A percentile compares a stretch with the other conserved stretches of the same genome.
Evolutionary conservation across 1,140 invertebrate genomes (phyloP).

Genomic region (Cotesia glomerata): DNA sequence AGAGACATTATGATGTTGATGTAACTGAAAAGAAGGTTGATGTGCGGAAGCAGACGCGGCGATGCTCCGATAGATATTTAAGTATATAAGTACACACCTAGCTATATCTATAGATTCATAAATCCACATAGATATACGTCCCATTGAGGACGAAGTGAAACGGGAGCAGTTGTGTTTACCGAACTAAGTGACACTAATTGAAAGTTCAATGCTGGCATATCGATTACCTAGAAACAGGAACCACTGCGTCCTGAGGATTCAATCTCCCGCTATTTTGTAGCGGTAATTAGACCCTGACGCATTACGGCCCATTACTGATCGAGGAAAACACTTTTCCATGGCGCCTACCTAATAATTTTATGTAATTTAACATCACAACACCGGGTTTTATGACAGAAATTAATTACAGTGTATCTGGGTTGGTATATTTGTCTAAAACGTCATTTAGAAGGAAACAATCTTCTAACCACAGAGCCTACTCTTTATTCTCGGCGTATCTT

Average conservation of each 20-base stretch:
- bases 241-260: conserved; percentile 31
- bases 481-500: conserved; percentile 39
- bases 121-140: too few relatives aligned
- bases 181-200: conserved; percentile 61
- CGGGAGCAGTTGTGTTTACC: conserved; percentile 54
- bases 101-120: too few relatives aligned
- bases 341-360: too few relatives aligned
- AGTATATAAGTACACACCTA: too few relatives aligned
- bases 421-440: too few relatives aligned
- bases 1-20: not conserved
- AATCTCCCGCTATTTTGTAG: not conserved
- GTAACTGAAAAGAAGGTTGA: not conserved
- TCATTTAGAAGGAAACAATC: too few relatives aligned
- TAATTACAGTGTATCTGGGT: too few relatives aligned
- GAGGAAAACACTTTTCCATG: too few relatives aligned
- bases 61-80: too few relatives aligned
- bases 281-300: not conserved
- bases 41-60: too few relatives aligned
- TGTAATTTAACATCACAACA: too few relatives aligned
- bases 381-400: too few relatives aligned
- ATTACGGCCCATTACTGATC: not conserved
- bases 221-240: conserved; percentile 41
- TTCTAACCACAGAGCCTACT: not conserved
- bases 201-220: conserved; percentile 56
- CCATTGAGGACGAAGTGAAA: conserved; percentile 29